A percentile compares a stretch with the other conserved stretches of the same genome.
Conservation (phyloP, 2,888 invertebrate genomes). For the Drosophila quinaria region DNA sequence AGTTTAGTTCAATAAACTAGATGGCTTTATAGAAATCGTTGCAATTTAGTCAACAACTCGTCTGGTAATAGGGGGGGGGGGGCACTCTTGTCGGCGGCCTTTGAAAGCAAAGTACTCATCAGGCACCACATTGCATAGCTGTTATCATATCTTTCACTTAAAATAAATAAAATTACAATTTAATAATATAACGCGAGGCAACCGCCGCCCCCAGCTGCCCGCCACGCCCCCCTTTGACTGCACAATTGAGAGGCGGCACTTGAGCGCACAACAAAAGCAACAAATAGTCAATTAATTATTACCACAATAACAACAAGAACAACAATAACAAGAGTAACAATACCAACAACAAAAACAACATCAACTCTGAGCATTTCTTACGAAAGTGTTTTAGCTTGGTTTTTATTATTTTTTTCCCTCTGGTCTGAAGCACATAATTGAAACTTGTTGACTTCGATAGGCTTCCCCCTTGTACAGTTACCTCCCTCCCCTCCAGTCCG, state of each 20-base stretch:
- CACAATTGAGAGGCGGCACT: constrained; percentile 63
- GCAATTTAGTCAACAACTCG: constrained; percentile 47
- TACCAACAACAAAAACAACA: constrained; percentile 27
- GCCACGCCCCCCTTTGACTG: background rate
- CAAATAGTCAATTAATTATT: constrained; percentile 82
- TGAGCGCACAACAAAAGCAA: constrained; percentile 70
- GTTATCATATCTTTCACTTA: constrained; percentile 80
- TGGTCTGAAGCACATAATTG: constrained; percentile 74
- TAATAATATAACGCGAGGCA: constrained; percentile 71
- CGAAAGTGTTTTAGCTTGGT: constrained; percentile 67
- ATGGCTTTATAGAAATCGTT: constrained; percentile 64
- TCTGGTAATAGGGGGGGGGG: background rate
- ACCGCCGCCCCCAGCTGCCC: background rate
- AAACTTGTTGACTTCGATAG: constrained; percentile 73
- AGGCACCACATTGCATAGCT: constrained; percentile 51
- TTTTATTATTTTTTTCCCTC: constrained; percentile 30
- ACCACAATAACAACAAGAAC: constrained; percentile 58
- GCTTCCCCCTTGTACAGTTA: constrained; percentile 15
- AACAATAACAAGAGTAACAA: constrained; percentile 53
- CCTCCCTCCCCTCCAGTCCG: background rate
- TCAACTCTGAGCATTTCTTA: constrained; percentile 64
- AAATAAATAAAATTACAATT: constrained; percentile 81
- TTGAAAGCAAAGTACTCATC: constrained; percentile 68
- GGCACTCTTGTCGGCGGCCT: constrained; percentile 59
- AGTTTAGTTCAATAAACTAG: constrained; percentile 70